These are phyloP conservation scores for Embidobia sp. DNA, from an alignment of 2,888 invertebrate species.

Conservation along the genomic window DNA sequence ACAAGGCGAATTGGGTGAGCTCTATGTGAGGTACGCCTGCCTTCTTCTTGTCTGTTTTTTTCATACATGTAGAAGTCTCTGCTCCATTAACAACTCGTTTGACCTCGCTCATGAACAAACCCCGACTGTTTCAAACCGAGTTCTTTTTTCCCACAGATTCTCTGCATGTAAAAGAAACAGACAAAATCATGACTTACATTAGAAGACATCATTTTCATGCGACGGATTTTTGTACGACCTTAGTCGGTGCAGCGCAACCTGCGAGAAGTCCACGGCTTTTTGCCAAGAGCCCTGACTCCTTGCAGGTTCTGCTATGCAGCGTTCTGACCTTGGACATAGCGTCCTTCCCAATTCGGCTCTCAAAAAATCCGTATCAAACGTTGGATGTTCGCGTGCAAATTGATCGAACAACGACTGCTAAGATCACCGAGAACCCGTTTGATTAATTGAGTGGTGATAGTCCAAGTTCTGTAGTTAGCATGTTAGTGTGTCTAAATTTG, in stretches of 20 bases:
- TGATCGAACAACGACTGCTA: slow-evolving; percentile 12
- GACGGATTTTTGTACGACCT: slow-evolving; percentile 15
- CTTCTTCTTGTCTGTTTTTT: slow-evolving; percentile 72
- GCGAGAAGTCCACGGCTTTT: too few species aligned
- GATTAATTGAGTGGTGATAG: slow-evolving; percentile 25
- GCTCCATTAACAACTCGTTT: slow-evolving; percentile 19
- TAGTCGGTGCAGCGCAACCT: too few species aligned
- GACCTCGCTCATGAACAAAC: slow-evolving; percentile 24
- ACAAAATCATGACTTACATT: slow-evolving; percentile 24
- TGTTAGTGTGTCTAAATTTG: slow-evolving; percentile 14
- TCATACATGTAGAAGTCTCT: slow-evolving; percentile 55
- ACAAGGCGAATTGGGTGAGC: slow-evolving; percentile 81
- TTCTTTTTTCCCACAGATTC: neutral
- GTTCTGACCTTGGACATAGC: slow-evolving; percentile 69
- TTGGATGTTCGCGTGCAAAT: slow-evolving; percentile 30
- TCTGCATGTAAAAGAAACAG: slow-evolving; percentile 44
- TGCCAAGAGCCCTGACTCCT: too few species aligned
- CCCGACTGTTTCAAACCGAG: neutral
- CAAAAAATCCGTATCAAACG: slow-evolving; percentile 35
- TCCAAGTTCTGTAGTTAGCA: slow-evolving; percentile 34
- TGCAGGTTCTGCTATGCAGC: too few species aligned
- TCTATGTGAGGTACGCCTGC: slow-evolving; percentile 81
- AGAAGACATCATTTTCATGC: slow-evolving; percentile 26
- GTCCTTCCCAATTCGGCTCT: slow-evolving; percentile 78
- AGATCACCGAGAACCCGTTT: neutral